Conservation (phyloP, 2,888 invertebrate species). For the Andricus quercusramuli region DNA sequence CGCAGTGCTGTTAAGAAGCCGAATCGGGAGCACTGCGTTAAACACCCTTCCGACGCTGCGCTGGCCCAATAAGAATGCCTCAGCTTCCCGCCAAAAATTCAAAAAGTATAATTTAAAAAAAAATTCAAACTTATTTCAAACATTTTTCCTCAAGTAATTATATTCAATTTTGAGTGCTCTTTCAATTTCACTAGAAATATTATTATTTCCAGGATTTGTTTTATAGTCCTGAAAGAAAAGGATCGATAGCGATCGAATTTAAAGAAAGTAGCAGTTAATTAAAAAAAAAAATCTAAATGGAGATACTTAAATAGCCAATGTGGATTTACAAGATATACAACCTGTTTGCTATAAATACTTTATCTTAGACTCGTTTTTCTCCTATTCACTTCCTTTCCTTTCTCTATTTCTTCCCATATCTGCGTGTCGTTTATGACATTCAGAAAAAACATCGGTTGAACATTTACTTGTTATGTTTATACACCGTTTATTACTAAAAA, state of each 20-base stretch:
- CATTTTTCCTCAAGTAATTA: no score
- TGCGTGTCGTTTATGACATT: slow-evolving; percentile 9
- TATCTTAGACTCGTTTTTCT: slow-evolving; percentile 14
- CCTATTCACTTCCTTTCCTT: background rate
- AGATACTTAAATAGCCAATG: slow-evolving; percentile 16
- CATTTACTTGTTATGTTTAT: background rate
- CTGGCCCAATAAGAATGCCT: no score
- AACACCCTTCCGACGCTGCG: no score
- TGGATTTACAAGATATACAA: slow-evolving; percentile 31
- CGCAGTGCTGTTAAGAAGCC: no score
- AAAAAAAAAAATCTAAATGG: slow-evolving; percentile 8
- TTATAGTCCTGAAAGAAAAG: background rate
- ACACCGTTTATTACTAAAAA: slow-evolving; percentile 19
- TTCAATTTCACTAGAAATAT: no score
- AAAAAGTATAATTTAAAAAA: no score
- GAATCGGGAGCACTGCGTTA: no score
- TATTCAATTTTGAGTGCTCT: no score
- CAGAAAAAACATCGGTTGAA: background rate
- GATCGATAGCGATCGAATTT: background rate
- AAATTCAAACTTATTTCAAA: no score
- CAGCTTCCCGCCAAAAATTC: no score
- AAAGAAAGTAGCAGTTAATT: slow-evolving; percentile 1
- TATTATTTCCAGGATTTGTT: no score
- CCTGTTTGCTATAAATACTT: slow-evolving; percentile 38
- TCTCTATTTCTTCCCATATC: background rate